These are phyloP conservation scores for Leptopilina drosophilae DNA, from an alignment of 2,888 invertebrate species.

Conservation along the genomic window DNA sequence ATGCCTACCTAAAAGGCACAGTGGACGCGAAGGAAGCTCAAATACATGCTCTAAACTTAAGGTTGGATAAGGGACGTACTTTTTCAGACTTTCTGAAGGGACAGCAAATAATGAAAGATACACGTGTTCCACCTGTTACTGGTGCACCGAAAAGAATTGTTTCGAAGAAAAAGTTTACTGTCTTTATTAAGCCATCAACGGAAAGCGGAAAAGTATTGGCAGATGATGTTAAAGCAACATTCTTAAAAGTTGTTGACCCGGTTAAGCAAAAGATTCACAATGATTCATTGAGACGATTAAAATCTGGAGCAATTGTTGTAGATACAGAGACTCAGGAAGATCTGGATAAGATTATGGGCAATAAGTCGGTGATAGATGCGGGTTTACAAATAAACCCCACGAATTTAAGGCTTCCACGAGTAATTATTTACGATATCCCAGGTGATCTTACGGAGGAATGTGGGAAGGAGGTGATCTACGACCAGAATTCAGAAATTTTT, in stretches of 20 bases:
- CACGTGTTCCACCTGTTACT: too few species aligned
- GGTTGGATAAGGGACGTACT: too few species aligned
- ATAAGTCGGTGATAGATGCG: background rate
- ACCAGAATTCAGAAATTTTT: slow-evolving; percentile 24
- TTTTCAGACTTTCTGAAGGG: too few species aligned
- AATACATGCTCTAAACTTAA: too few species aligned
- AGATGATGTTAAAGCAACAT: background rate
- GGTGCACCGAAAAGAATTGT: too few species aligned
- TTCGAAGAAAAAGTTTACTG: background rate
- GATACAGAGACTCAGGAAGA: background rate
- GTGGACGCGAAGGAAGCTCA: too few species aligned
- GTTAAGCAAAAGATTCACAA: background rate
- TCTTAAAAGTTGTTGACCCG: background rate
- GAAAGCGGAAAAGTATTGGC: background rate
- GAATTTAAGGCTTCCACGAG: background rate
- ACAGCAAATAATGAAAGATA: too few species aligned
- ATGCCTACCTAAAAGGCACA: too few species aligned
- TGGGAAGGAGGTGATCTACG: background rate
- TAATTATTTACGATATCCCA: background rate
- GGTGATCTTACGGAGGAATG: background rate
- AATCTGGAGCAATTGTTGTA: background rate
- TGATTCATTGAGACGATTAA: background rate
- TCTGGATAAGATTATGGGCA: background rate
- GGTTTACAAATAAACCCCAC: background rate
- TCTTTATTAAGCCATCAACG: background rate